These are phyloP conservation scores for Noctilio leporinus DNA, from an alignment of 2,113 vertebrate genomes.

Conservation along the genomic window DNA sequence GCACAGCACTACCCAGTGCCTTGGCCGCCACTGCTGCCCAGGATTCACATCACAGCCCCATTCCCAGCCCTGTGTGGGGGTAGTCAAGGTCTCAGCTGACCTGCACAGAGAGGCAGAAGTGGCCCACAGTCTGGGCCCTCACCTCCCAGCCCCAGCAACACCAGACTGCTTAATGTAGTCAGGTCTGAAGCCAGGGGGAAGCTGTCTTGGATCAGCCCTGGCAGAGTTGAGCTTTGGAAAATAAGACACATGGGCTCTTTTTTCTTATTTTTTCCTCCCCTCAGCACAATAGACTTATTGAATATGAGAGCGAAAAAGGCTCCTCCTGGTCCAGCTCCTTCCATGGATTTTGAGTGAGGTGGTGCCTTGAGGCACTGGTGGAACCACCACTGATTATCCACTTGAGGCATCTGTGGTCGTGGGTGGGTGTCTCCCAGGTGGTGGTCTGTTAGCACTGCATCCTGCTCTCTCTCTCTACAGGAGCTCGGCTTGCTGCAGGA, in stretches of 20 bases:
- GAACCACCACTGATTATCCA: fast-evolving
- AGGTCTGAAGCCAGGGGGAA: conserved; percentile 10
- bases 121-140: not conserved
- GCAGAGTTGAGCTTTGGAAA: conserved; percentile 36
- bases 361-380: fast-evolving
- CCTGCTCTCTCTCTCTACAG: conserved; percentile 77
- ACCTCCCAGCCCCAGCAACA: not conserved
- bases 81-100: not conserved
- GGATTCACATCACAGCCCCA: not conserved
- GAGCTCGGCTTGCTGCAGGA: conserved; percentile 91
- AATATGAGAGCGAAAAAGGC: conserved; percentile 8
- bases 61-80: not conserved
- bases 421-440: not conserved
- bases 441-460: not conserved
- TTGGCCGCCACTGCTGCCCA: not conserved
- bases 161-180: not conserved
- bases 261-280: not conserved
- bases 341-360: fast-evolving
- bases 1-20: not conserved
- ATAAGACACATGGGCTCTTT: not conserved
- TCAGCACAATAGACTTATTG: conserved; percentile 36
- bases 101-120: not conserved
- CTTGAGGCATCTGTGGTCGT: not conserved
- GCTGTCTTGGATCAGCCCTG: not conserved
- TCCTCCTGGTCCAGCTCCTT: not conserved